These are phyloP conservation scores for Hucho hucho DNA, from an alignment of 2,113 vertebrate species.

Conservation along the genomic window DNA sequence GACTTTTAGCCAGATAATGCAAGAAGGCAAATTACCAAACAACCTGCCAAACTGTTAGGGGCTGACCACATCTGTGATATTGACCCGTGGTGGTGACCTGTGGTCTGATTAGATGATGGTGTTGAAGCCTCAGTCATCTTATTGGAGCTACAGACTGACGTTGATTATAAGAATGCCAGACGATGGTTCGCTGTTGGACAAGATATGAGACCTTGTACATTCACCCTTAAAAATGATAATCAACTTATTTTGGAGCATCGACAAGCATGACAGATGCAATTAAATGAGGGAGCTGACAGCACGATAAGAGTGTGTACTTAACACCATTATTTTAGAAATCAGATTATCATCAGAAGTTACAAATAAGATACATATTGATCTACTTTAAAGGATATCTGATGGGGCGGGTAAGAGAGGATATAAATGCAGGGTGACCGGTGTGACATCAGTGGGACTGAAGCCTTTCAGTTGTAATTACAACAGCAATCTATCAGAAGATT, in stretches of 20 bases:
- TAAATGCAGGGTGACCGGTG: constrained; percentile 34
- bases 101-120: constrained; percentile 57
- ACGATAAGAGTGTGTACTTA: background rate
- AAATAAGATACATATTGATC: background rate
- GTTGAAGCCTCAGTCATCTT: constrained; percentile 30
- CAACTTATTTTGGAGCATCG: constrained; percentile 32
- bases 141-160: constrained; percentile 46
- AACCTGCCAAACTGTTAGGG: background rate
- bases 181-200: constrained; percentile 6
- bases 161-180: constrained; percentile 44
- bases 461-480: constrained; percentile 10
- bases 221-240: constrained; percentile 45
- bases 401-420: constrained; percentile 16
- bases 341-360: background rate
- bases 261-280: constrained; percentile 31
- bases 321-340: background rate
- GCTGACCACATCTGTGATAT: no score
- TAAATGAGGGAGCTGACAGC: constrained; percentile 24
- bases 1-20: background rate
- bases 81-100: constrained; percentile 32
- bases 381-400: background rate
- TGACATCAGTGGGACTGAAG: background rate
- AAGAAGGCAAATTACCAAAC: background rate
- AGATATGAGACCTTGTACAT: constrained; percentile 19
- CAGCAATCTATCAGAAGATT: constrained; percentile 17